These are phyloP conservation scores for Stomatorhinus ivindoensis DNA, from an alignment of 2,113 vertebrate species.

Conservation along the genomic window DNA sequence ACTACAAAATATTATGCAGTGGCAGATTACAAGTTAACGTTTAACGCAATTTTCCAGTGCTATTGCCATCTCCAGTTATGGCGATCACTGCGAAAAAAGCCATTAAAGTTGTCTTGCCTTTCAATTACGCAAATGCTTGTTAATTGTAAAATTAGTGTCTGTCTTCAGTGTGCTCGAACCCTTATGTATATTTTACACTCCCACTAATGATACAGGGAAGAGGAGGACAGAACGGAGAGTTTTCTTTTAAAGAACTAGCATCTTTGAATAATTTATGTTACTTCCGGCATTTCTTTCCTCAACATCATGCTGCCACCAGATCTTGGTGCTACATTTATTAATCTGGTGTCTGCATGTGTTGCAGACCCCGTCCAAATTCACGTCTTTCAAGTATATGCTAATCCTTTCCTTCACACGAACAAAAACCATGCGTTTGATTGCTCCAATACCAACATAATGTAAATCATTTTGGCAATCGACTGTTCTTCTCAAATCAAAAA, in stretches of 20 bases:
- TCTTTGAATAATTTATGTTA: constrained; percentile 25
- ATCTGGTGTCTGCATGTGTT: constrained; percentile 13
- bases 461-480: not conserved
- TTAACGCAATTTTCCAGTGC: constrained; percentile 13
- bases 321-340: constrained; percentile 17
- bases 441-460: not conserved
- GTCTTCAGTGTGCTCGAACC: not conserved
- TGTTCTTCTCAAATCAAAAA: not conserved
- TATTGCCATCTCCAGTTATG: not conserved
- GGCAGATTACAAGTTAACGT: constrained; percentile 6
- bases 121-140: constrained; percentile 15
- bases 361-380: not conserved
- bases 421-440: not conserved
- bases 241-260: not conserved
- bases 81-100: not conserved
- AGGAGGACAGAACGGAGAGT: not conserved
- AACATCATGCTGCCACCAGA: constrained; percentile 7
- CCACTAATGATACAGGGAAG: constrained; percentile 5
- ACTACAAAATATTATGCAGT: constrained; percentile 15
- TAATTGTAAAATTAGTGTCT: constrained; percentile 20
- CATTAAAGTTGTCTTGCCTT: not conserved
- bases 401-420: not conserved
- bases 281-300: constrained; percentile 10
- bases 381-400: not conserved
- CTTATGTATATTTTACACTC: constrained; percentile 14